phyloP scores from a whole-genome alignment of 2,113 vertebrate genomes.

The Atlantisia rogersi region DNA sequence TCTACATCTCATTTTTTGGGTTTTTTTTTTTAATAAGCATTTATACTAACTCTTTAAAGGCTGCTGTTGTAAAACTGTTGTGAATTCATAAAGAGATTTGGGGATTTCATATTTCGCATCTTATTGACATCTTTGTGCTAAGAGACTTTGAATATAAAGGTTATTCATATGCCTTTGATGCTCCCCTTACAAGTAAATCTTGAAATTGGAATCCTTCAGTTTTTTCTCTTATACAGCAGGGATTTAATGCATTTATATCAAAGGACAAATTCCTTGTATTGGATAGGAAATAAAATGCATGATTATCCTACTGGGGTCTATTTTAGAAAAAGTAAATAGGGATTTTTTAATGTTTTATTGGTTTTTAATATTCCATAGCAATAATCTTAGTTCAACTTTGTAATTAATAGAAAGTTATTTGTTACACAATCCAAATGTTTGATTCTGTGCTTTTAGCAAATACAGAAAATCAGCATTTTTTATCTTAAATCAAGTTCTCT shows the following conservation, averaged over 20 bases:
- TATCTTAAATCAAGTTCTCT: neutral
- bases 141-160: neutral
- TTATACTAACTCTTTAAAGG: neutral
- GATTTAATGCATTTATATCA: neutral
- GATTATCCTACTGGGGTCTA: neutral
- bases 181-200: neutral
- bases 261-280: neutral
- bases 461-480: neutral
- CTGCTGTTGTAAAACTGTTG: neutral
- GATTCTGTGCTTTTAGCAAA: neutral
- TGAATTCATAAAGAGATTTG: neutral
- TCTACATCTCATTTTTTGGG: neutral
- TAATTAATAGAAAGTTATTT: neutral
- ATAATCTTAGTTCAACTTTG: neutral
- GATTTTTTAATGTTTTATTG: neutral
- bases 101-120: constrained; percentile 1
- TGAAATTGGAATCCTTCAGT: neutral
- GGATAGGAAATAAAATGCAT: neutral
- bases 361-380: neutral
- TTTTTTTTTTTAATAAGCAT: neutral
- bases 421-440: neutral
- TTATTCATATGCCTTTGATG: neutral
- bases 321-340: neutral
- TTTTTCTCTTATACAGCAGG: neutral
- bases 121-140: neutral